Evolutionary conservation across 2,797 vertebrate genomes (phyloP).

Genomic region (Sphenodon punctatus): DNA sequence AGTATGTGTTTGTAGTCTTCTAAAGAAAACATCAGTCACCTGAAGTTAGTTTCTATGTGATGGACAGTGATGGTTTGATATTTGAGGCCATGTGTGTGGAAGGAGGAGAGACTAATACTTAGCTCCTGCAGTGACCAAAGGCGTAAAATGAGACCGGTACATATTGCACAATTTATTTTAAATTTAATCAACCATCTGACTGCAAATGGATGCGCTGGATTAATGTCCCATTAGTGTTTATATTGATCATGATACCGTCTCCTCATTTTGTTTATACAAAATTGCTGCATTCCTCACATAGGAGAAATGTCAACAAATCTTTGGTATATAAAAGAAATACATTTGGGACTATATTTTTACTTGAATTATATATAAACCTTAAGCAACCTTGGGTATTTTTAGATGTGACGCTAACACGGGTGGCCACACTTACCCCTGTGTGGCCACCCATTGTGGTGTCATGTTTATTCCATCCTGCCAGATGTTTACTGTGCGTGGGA

Average conservation of each 20-base stretch:
- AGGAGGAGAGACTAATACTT: conserved; percentile 58
- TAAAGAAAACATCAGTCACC: conserved; percentile 40
- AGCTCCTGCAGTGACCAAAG: conserved; percentile 63
- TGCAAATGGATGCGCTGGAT: conserved; percentile 64
- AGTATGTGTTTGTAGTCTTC: conserved; percentile 22
- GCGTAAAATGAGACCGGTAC: conserved; percentile 65
- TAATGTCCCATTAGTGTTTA: conserved; percentile 53
- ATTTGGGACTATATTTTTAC: conserved; percentile 17
- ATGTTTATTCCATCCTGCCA: no score
- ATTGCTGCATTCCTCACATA: background rate
- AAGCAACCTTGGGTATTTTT: background rate
- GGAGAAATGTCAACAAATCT: background rate
- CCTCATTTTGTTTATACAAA: conserved; percentile 42
- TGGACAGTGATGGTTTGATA: conserved; percentile 61
- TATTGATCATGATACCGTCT: conserved; percentile 63
- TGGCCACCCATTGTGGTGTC: no score
- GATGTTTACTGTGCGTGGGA: no score
- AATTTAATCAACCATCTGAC: conserved; percentile 68
- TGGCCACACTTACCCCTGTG: no score
- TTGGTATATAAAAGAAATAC: background rate
- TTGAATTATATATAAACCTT: background rate
- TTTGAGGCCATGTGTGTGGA: conserved; percentile 62
- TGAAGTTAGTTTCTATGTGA: conserved; percentile 55
- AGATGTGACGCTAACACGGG: no score
- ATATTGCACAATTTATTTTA: conserved; percentile 71